phyloP scores from a whole-genome alignment of 1,140 invertebrate species.

The Drosophila sp. region DNA sequence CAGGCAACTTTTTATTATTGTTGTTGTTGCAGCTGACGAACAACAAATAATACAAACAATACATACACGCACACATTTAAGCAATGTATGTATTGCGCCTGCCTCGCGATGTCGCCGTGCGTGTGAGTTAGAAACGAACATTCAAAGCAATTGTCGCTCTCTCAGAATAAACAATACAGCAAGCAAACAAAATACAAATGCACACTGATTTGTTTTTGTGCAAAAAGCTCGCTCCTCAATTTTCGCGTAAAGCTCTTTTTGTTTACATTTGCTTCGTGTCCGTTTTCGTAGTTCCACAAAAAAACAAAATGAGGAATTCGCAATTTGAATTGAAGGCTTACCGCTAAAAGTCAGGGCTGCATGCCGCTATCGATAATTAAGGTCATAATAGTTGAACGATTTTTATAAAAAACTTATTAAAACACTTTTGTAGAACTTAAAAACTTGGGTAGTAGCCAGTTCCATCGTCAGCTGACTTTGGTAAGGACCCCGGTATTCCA shows the following conservation, averaged over 20 bases:
- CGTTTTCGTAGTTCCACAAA: neutral
- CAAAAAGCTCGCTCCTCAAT: slow-evolving; percentile 28
- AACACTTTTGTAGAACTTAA: no score
- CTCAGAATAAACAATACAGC: slow-evolving; percentile 65
- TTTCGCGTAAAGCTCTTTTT: slow-evolving; percentile 41
- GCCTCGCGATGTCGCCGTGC: slow-evolving; percentile 9
- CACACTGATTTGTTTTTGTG: slow-evolving; percentile 33
- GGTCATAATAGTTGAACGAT: no score
- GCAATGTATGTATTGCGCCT: slow-evolving; percentile 15
- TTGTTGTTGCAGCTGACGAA: slow-evolving; percentile 58
- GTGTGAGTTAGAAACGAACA: slow-evolving; percentile 43
- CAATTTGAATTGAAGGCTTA: no score
- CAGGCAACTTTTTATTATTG: slow-evolving; percentile 66
- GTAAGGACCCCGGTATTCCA: no score
- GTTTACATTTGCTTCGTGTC: slow-evolving; percentile 40
- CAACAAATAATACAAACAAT: slow-evolving; percentile 81
- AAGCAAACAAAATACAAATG: slow-evolving; percentile 56
- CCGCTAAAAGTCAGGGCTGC: no score
- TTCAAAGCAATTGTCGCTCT: slow-evolving; percentile 60
- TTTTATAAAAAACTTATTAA: no score
- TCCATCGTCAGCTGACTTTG: no score
- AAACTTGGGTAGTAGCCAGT: no score
- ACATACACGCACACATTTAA: slow-evolving; percentile 13
- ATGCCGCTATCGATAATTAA: no score
- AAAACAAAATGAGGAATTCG: neutral